Base-by-base conservation (phyloP, 64 coral and sea anemone species). In the Exaiptasia diaphana region DNA sequence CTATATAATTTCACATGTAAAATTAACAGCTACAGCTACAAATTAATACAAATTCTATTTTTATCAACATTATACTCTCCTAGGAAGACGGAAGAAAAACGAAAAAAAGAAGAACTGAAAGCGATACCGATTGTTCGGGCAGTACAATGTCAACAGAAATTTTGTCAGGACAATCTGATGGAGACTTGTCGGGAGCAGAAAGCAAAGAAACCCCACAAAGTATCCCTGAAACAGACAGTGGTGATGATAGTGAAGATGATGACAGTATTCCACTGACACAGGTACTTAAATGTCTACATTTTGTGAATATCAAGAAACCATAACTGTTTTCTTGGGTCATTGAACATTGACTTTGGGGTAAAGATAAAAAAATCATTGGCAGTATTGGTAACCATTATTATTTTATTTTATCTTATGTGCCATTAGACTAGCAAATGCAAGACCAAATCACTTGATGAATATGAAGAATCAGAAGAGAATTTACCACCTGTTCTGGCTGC, bases 201-300 rank as follows among this genome's bases (percentile, higher is more conserved):
- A 32, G 43, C 20, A 52, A 75, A 30, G 24, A 50, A 17, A 28
- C 71, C 71, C 43, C 43, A 41, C 18, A 75, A 75, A 32, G 15
- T 28, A 59, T 59, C 9, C 55, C n/a, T 75, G 42, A 44, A 48
- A 75, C 24, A 50, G 42, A 53, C 34, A 50, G 43, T 75, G 71
- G 34, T 75, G 71, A 75, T 75, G 67, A 71, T 38, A 38, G 26
- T 40, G 37, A 71, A 38, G 40, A 38, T 38, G 71, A 53, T 53
- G 43, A 75, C 21, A 44, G 53, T 59, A 2, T n/a, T 7, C 55
- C 55, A 59, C 10, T 59, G 55, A 59, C 55, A 59, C 55, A 59
- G 55, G 55, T 59, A 59, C 55, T 59, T 27, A 21, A 23, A 8
- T 59, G 55, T 59, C 55, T 59, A 23, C 55, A 59, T 59, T 4